A percentile compares a stretch with the other conserved stretches of the same genome.
phyloP scores from a whole-genome alignment of 2,797 vertebrate species.

The Florisuga fusca region DNA sequence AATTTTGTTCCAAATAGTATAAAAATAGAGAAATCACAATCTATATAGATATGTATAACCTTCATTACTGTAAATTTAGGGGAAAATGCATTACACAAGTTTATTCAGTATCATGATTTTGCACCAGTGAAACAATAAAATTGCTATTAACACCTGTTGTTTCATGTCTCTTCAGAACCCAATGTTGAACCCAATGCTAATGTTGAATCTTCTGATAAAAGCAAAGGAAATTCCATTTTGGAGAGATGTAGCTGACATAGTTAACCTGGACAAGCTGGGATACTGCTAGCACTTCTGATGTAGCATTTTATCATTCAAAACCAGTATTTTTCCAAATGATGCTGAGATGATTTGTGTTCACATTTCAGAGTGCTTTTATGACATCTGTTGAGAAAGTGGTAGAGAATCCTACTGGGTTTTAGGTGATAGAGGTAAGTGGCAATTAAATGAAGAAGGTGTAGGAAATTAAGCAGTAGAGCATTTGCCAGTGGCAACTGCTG shows the following conservation, averaged over 20 bases:
- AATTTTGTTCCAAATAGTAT: constrained; percentile 82
- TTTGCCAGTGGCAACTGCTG: neutral
- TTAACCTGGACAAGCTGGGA: neutral
- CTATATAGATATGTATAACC: constrained; percentile 89
- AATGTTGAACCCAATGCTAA: neutral
- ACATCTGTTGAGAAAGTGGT: neutral
- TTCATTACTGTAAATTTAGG: constrained; percentile 91
- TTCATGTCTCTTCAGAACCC: constrained; percentile 49
- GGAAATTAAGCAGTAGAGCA: neutral
- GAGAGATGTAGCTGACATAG: neutral
- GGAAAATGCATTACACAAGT: constrained; percentile 81
- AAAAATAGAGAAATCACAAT: constrained; percentile 79
- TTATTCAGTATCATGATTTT: constrained; percentile 77
- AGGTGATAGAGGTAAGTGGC: neutral
- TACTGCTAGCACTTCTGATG: neutral
- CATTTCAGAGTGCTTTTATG: neutral
- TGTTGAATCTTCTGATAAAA: neutral
- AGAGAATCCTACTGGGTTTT: neutral
- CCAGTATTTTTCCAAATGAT: neutral
- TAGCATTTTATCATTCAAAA: neutral
- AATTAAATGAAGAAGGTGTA: neutral
- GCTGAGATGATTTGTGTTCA: neutral
- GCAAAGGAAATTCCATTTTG: neutral
- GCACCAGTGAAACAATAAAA: constrained; percentile 85
- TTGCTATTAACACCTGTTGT: constrained; percentile 79